phyloP scores from a whole-genome alignment of 2,113 vertebrate genomes.

The Cettia cetti region DNA sequence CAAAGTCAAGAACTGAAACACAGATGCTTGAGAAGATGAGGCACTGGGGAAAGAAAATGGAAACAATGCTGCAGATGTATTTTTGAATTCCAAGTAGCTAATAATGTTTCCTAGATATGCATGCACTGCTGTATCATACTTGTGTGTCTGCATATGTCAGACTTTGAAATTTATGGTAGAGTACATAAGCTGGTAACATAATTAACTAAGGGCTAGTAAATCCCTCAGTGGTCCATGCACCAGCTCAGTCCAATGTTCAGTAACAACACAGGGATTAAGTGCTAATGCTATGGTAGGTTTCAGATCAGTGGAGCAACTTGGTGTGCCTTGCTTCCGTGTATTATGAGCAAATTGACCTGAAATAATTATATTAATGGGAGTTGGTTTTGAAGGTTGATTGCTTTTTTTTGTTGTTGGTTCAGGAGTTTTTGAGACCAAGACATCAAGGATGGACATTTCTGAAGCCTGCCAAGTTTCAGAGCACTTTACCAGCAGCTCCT shows the following conservation, averaged over 20 bases:
- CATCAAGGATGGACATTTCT: neutral
- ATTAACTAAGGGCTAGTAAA: neutral
- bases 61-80: neutral
- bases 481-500: neutral
- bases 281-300: neutral
- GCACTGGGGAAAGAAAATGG: neutral
- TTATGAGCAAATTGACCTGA: neutral
- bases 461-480: neutral
- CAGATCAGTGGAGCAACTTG: neutral
- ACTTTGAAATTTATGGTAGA: neutral
- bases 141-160: neutral
- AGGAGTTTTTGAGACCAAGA: neutral
- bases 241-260: neutral
- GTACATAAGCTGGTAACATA: neutral
- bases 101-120: neutral
- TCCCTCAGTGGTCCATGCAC: neutral
- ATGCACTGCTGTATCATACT: accelerated
- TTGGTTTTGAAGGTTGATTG: neutral
- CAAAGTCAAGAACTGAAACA: neutral
- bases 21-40: neutral
- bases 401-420: neutral
- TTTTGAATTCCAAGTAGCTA: neutral
- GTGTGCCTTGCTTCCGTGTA: neutral
- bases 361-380: neutral
- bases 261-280: neutral